Conservation (phyloP, 2,888 invertebrate genomes). For the Petrolisthes cinctipes region DNA sequence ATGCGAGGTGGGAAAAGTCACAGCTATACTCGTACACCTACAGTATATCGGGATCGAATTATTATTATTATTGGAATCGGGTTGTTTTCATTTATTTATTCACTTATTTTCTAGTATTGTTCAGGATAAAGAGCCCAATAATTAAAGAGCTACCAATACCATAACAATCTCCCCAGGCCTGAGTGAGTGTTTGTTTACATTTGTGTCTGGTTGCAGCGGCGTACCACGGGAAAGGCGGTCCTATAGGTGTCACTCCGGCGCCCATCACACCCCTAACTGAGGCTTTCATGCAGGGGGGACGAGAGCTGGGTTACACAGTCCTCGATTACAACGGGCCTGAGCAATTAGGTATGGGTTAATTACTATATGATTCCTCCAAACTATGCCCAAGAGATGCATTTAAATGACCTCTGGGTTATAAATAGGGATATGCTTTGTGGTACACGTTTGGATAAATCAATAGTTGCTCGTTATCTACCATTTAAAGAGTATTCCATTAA, state of each 20-base stretch:
- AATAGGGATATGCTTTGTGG: too few relatives aligned
- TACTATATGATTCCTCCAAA: not conserved
- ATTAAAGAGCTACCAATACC: not conserved
- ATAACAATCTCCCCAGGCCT: not conserved
- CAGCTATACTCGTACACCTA: too few relatives aligned
- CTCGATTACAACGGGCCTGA: constrained; percentile 41
- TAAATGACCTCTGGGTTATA: too few relatives aligned
- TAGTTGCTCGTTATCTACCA: not conserved
- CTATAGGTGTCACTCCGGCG: constrained; percentile 40
- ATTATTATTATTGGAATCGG: too few relatives aligned
- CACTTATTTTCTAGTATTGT: not conserved
- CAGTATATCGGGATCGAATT: too few relatives aligned
- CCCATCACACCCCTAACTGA: constrained; percentile 16
- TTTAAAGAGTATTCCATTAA: not conserved
- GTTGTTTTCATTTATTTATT: not conserved
- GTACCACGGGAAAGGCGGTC: constrained; percentile 34
- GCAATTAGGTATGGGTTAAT: constrained; percentile 24
- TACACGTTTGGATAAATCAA: not conserved
- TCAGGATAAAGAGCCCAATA: not conserved
- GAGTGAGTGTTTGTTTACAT: not conserved
- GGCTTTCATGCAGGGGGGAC: constrained; percentile 37
- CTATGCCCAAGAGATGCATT: too few relatives aligned
- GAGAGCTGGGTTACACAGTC: constrained; percentile 29
- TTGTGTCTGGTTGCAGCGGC: not conserved
- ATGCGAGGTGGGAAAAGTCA: too few relatives aligned